A percentile compares a stretch with the other conserved stretches of the same genome.
Conservation (phyloP, 2,888 invertebrate genomes). For the Heliconius cydno region DNA sequence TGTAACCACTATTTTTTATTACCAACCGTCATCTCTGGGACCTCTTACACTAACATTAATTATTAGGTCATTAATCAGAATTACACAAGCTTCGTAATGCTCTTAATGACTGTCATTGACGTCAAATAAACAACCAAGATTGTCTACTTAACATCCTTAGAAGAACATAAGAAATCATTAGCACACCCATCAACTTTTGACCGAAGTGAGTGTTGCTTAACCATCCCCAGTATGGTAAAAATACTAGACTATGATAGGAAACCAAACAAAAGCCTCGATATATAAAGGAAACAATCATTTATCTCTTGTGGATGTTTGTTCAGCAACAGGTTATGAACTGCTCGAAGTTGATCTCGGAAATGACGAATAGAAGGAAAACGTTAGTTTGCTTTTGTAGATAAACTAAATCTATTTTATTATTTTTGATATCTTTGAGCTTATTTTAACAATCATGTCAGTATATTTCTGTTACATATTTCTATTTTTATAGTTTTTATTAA, state of each 20-base stretch:
- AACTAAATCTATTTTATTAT: slow-evolving; percentile 9
- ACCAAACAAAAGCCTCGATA: slow-evolving; percentile 14
- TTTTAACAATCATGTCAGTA: background rate
- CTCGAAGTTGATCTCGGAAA: slow-evolving; percentile 28
- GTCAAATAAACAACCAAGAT: background rate
- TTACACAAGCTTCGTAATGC: background rate
- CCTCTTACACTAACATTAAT: background rate
- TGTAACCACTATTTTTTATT: background rate
- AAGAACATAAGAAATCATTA: background rate
- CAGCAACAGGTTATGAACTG: slow-evolving; percentile 43
- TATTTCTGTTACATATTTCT: background rate
- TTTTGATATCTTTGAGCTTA: background rate
- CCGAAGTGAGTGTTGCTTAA: background rate
- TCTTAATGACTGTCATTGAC: background rate
- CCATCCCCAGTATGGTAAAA: background rate
- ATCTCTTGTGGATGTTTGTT: slow-evolving; percentile 32
- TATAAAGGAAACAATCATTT: slow-evolving; percentile 20
- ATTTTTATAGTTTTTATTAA: background rate
- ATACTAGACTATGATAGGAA: background rate
- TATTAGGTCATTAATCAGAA: background rate
- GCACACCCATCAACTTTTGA: slow-evolving; percentile 1
- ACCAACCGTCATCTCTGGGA: background rate
- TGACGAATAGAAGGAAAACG: slow-evolving; percentile 34
- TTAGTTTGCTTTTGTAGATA: slow-evolving; percentile 5
- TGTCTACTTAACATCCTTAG: background rate